These are phyloP conservation scores for Heterochromis multidens DNA, from an alignment of 2,113 vertebrate species.

Conservation along the genomic window DNA sequence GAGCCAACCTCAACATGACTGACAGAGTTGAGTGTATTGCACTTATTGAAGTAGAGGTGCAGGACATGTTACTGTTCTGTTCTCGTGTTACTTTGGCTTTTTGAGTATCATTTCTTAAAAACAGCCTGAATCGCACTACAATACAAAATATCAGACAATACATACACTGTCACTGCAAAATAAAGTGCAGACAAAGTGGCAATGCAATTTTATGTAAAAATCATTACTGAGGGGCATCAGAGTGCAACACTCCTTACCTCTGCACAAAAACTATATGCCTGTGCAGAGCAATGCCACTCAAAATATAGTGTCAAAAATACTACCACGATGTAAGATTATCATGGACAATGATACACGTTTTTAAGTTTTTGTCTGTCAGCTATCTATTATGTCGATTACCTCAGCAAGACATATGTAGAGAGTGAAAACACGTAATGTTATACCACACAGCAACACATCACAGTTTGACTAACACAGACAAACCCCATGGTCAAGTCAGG, in stretches of 20 bases:
- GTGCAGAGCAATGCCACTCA: not conserved
- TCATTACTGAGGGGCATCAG: constrained; percentile 10
- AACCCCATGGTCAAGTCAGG: constrained; percentile 28
- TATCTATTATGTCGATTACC: constrained; percentile 14
- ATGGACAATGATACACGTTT: constrained; percentile 26
- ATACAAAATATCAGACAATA: constrained; percentile 35
- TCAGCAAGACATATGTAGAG: constrained; percentile 32
- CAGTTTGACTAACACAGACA: constrained; percentile 46
- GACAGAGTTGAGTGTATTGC: constrained; percentile 53
- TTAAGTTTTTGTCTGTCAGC: not conserved
- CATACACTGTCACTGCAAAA: constrained; percentile 34
- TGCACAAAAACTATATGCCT: not conserved
- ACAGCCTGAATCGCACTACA: constrained; percentile 6
- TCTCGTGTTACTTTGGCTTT: constrained; percentile 67
- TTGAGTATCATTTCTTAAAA: constrained; percentile 41
- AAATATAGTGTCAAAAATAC: constrained; percentile 13
- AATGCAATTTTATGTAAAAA: constrained; percentile 15
- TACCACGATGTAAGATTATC: constrained; percentile 17
- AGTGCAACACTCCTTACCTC: not conserved
- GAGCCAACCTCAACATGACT: constrained; percentile 17
- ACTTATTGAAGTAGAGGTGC: constrained; percentile 53
- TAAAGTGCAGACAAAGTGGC: constrained; percentile 57
- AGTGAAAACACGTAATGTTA: constrained; percentile 44
- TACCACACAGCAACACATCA: constrained; percentile 52
- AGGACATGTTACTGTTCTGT: constrained; percentile 22